These are phyloP conservation scores for Alaudala cheleensis DNA, from an alignment of 2,113 vertebrate species.

Conservation along the genomic window DNA sequence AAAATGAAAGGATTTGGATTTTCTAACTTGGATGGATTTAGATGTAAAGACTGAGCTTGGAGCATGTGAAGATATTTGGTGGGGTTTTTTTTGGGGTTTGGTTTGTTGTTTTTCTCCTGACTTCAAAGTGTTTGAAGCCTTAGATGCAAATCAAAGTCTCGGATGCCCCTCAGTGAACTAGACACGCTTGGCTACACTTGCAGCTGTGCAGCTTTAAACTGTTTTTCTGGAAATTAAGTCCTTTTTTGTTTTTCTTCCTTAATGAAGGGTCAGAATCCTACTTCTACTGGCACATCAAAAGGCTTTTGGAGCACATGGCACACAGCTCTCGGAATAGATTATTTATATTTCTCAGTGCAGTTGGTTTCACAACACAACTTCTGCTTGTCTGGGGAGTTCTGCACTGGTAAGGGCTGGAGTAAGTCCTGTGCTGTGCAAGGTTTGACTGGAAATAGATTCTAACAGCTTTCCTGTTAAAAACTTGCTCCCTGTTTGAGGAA, in stretches of 20 bases:
- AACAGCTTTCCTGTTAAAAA: background rate
- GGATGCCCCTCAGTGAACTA: background rate
- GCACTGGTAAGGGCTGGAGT: background rate
- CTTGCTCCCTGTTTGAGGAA: background rate
- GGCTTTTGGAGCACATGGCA: background rate
- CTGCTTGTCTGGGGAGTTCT: background rate
- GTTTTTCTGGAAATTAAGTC: slow-evolving; percentile 1
- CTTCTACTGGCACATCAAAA: background rate
- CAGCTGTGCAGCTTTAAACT: background rate
- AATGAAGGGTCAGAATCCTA: slow-evolving; percentile 18
- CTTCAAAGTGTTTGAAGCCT: slow-evolving; percentile 9
- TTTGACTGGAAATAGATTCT: background rate
- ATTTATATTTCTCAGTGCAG: background rate
- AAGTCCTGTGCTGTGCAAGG: background rate
- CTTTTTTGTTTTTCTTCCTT: background rate
- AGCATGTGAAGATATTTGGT: background rate
- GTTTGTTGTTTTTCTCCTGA: background rate
- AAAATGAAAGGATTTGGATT: background rate
- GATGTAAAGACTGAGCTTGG: background rate
- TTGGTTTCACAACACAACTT: background rate
- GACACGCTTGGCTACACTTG: background rate
- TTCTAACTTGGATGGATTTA: background rate
- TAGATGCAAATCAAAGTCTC: slow-evolving; percentile 1
- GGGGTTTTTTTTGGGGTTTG: background rate
- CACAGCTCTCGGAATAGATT: background rate